These are phyloP conservation scores for Clarias platycephalus DNA, from an alignment of 2,797 vertebrate genomes.

Conservation along the genomic window DNA sequence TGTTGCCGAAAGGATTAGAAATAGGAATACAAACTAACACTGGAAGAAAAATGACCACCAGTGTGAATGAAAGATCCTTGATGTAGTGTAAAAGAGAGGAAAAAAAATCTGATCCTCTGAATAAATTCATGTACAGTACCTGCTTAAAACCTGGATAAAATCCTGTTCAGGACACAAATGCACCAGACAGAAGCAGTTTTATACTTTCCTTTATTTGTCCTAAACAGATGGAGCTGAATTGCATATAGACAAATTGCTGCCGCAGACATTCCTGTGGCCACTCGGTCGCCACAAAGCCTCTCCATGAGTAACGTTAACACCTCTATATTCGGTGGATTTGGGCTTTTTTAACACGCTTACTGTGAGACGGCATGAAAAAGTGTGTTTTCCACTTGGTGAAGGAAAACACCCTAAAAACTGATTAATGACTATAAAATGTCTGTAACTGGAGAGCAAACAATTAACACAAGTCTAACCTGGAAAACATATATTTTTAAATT, in stretches of 20 bases:
- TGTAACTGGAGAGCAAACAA: background rate
- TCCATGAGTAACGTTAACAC: constrained; percentile 28
- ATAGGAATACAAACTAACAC: background rate
- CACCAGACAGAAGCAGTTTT: constrained; percentile 2
- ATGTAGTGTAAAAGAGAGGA: background rate
- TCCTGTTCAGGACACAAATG: background rate
- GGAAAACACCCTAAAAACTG: background rate
- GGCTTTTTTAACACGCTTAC: background rate
- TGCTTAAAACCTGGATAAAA: background rate
- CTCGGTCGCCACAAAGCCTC: constrained; percentile 13
- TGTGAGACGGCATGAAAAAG: background rate
- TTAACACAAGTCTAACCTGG: background rate
- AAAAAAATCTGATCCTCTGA: background rate
- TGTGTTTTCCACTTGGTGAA: background rate
- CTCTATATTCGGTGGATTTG: background rate
- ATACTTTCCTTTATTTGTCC: background rate
- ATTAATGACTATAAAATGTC: background rate
- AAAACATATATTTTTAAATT: constrained; percentile 4
- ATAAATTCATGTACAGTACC: background rate
- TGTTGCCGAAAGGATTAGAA: background rate
- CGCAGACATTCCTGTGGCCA: constrained; percentile 46
- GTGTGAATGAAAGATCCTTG: background rate
- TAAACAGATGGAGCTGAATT: constrained; percentile 20
- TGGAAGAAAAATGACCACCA: background rate
- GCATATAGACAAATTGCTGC: constrained; percentile 1